Evolutionary conservation across 1,140 invertebrate genomes (phyloP).

Genomic region (Propsilocerus akamusi): DNA sequence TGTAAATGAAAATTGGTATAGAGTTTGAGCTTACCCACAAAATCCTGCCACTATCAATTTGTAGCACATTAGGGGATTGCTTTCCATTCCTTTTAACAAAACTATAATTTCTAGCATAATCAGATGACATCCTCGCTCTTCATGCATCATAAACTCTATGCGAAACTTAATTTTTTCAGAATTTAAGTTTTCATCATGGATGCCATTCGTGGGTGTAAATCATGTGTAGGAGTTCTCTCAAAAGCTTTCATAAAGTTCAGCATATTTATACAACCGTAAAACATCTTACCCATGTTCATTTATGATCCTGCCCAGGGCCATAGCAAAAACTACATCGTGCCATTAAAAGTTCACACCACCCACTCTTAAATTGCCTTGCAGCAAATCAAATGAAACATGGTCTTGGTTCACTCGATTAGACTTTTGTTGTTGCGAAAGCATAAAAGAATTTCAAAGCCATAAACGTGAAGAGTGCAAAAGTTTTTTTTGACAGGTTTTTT

Average conservation of each 20-base stretch:
- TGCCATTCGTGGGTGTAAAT: no score
- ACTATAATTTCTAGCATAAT: no score
- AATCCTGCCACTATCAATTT: slow-evolving; percentile 33
- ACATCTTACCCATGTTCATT: slow-evolving; percentile 30
- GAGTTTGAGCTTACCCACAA: slow-evolving; percentile 46
- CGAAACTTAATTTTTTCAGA: no score
- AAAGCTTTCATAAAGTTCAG: no score
- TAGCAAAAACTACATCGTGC: slow-evolving; percentile 52
- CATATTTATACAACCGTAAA: no score
- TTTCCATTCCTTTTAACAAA: no score
- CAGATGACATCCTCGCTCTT: no score
- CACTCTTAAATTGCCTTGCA: slow-evolving; percentile 48
- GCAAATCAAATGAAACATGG: slow-evolving; percentile 62
- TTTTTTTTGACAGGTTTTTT: slow-evolving; percentile 47
- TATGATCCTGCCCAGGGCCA: slow-evolving; percentile 36
- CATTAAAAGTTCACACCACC: slow-evolving; percentile 56
- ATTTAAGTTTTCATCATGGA: no score
- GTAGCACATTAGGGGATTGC: slow-evolving; percentile 46
- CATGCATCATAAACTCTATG: no score
- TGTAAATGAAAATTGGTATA: slow-evolving; percentile 41
- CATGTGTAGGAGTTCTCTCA: no score
- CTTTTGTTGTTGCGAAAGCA: slow-evolving; percentile 45
- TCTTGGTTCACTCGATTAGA: slow-evolving; percentile 60
- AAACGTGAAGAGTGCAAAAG: slow-evolving; percentile 55
- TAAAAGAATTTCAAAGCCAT: slow-evolving; percentile 56